phyloP scores from a whole-genome alignment of 2,888 invertebrate genomes.

The Cremastinae sp. region DNA sequence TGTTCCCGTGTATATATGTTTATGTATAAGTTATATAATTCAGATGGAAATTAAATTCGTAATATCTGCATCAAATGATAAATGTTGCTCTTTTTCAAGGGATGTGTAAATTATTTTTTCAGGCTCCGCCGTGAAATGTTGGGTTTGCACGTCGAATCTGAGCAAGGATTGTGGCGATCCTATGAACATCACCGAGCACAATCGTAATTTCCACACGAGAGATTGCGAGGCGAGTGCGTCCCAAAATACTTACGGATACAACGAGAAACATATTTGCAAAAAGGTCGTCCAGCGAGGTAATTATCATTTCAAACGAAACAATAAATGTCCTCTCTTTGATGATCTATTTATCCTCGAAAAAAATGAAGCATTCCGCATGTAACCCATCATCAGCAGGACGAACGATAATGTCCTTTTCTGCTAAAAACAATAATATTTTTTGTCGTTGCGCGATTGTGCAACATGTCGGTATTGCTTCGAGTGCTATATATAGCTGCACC shows the following conservation, averaged over 20 bases:
- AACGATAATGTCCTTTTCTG: too few species aligned
- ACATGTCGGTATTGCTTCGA: too few species aligned
- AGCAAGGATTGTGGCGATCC: slow-evolving; percentile 88
- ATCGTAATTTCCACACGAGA: slow-evolving; percentile 77
- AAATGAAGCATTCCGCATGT: too few species aligned
- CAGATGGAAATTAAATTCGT: too few species aligned
- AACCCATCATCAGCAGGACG: too few species aligned
- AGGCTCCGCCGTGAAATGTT: slow-evolving; percentile 87
- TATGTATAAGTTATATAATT: background rate
- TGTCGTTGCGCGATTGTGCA: slow-evolving; percentile 4
- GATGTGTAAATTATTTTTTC: slow-evolving; percentile 58
- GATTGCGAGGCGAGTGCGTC: slow-evolving; percentile 69
- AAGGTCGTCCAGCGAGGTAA: slow-evolving; percentile 89
- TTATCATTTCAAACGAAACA: slow-evolving; percentile 68
- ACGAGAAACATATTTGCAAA: slow-evolving; percentile 85
- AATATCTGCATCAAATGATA: too few species aligned
- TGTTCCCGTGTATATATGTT: too few species aligned
- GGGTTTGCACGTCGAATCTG: slow-evolving; percentile 88
- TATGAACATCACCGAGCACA: slow-evolving; percentile 83
- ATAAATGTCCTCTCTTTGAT: too few species aligned
- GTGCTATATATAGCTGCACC: too few species aligned
- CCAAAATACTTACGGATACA: slow-evolving; percentile 64
- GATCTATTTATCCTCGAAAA: too few species aligned
- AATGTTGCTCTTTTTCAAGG: too few species aligned
- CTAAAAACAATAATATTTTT: slow-evolving; percentile 4